Base-by-base conservation (phyloP, 2,888 invertebrate genomes). In the Poecilobothrus nobilitatus region DNA sequence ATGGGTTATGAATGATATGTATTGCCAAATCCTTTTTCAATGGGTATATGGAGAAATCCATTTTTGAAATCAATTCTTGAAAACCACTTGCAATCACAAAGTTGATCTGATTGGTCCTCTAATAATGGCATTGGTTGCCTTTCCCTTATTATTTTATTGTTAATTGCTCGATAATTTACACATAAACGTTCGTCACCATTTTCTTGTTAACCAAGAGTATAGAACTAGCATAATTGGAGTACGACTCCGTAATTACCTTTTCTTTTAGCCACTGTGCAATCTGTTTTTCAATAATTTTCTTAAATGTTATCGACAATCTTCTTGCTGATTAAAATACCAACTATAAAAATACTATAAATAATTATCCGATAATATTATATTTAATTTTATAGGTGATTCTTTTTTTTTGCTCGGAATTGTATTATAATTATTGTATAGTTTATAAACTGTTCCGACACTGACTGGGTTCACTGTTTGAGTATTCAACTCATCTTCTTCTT, bases 11-110 rank as follows among this genome's bases (percentile, higher is more conserved):
- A n/a, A n/a, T n/a, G n/a, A n/a, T n/a, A n/a, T n/a, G n/a, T n/a
- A n/a, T n/a, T n/a, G n/a, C 72, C 68, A 78, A 0, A 0, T 77
- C 77, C 27, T 76, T 77, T 7, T 74, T 73, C 3, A 79, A 66
- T 66, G 77, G 77, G 76, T n/a, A n/a, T n/a, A n/a, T n/a, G n/a
- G n/a, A n/a, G n/a, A n/a, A n/a, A n/a, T n/a, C n/a, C n/a, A n/a
- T n/a, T n/a, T n/a, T n/a, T n/a, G n/a, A n/a, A n/a, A n/a, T n/a
- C n/a, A n/a, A n/a, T n/a, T n/a, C n/a, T 74, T 6, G 72, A 77
- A 64, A 77, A 78, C 63, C 70, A 75, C 10, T 67, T 73, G 9
- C 75, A 75, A 8, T 75, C 74, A 65, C 74, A 73, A 3, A 78
- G 69, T 44, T 73, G 70, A 44, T 77, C 74, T 6, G 79, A 41